Conservation (phyloP, 2,888 invertebrate genomes). For the Acanthococcus lagerstroemiae region DNA sequence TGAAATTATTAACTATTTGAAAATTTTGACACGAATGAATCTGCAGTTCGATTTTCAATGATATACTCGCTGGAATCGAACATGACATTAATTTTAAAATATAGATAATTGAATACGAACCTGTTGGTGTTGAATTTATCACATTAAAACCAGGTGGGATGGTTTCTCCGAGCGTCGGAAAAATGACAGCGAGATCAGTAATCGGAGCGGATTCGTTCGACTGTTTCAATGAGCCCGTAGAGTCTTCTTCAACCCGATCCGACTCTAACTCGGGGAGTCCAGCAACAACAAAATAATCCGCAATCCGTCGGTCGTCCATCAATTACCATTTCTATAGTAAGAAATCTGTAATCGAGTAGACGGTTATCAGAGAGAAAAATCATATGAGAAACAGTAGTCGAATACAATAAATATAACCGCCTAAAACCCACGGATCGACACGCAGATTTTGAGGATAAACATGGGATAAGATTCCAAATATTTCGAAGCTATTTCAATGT, state of each 20-base stretch:
- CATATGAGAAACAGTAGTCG: too few species aligned
- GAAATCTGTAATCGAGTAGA: too few species aligned
- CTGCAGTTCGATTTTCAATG: too few species aligned
- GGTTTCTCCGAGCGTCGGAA: constrained; percentile 76
- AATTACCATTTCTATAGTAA: constrained; percentile 36
- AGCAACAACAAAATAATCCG: constrained; percentile 97
- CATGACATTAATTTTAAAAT: neutral
- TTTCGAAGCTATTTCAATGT: too few species aligned
- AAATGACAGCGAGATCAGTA: constrained; percentile 87
- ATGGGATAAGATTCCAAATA: too few species aligned
- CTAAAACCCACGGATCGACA: too few species aligned
- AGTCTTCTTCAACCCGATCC: constrained; percentile 67
- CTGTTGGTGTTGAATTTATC: constrained; percentile 69
- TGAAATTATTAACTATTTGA: too few species aligned
- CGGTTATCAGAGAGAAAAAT: too few species aligned
- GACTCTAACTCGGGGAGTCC: constrained; percentile 77
- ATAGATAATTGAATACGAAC: constrained; percentile 35
- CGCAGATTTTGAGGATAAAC: too few species aligned
- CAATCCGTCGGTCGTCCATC: constrained; percentile 81
- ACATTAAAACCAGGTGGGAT: constrained; percentile 67
- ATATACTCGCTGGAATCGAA: too few species aligned
- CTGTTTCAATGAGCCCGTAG: constrained; percentile 63
- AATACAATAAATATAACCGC: too few species aligned
- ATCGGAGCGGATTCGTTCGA: constrained; percentile 79
- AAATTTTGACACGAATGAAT: neutral